phyloP scores from a whole-genome alignment of 2,113 vertebrate genomes.

The Psilopogon haemacephalus region DNA sequence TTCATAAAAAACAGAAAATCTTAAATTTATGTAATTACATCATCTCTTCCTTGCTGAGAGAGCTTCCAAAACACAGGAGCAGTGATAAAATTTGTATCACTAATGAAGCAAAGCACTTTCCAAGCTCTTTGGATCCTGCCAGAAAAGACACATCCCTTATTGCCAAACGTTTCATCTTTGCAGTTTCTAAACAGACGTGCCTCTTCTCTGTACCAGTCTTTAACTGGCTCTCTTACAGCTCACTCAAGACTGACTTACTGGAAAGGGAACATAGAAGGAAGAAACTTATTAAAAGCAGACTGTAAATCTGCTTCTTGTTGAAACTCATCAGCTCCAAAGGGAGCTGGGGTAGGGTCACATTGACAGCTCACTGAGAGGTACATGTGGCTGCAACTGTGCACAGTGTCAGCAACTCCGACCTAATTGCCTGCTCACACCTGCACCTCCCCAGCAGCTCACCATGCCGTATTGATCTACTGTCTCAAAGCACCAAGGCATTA shows the following conservation, averaged over 20 bases:
- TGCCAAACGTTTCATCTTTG: constrained; percentile 15
- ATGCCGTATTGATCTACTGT: background rate
- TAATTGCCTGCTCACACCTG: fast-evolving
- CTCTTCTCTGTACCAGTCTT: background rate
- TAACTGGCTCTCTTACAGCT: background rate
- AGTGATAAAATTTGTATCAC: background rate
- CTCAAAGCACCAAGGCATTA: background rate
- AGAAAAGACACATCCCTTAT: background rate
- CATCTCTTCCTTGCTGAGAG: background rate
- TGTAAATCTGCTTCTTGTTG: background rate
- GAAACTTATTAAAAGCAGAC: background rate
- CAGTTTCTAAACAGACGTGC: background rate
- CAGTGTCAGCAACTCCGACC: fast-evolving
- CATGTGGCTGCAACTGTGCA: background rate
- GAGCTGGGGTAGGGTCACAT: fast-evolving
- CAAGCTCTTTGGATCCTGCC: background rate
- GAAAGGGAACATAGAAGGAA: background rate
- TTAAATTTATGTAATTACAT: background rate
- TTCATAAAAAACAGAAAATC: background rate
- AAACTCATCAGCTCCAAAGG: background rate
- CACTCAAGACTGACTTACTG: background rate
- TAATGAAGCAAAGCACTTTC: background rate
- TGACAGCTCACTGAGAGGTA: background rate
- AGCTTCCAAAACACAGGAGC: background rate
- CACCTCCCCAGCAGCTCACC: background rate